Evolutionary conservation across 2,888 invertebrate species (phyloP).

Genomic region (Troilus luridus): DNA sequence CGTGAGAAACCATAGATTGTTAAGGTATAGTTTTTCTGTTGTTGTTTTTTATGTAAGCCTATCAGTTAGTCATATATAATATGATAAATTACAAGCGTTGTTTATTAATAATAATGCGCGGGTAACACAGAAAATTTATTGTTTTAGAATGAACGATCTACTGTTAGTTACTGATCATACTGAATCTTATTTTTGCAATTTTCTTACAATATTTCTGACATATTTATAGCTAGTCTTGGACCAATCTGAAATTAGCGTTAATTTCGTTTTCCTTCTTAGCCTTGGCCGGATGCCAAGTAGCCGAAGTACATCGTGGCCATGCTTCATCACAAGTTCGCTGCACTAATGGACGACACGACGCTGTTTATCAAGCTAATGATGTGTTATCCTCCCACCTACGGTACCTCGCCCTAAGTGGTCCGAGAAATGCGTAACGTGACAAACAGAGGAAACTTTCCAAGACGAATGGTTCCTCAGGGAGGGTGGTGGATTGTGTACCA

Average conservation of each 20-base stretch:
- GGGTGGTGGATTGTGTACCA: background rate
- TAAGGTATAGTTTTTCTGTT: too few species aligned
- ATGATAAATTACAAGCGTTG: too few species aligned
- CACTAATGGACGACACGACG: constrained; percentile 20
- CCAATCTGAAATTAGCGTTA: background rate
- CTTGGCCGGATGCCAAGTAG: background rate
- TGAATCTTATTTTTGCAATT: too few species aligned
- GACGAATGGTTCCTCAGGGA: constrained; percentile 18
- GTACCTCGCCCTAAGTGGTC: constrained; percentile 4
- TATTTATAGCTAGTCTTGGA: background rate
- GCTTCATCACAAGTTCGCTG: background rate
- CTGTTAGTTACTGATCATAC: too few species aligned
- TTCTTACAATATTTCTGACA: too few species aligned
- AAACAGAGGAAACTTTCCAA: constrained; percentile 40
- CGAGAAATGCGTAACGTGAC: constrained; percentile 27
- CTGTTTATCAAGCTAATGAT: constrained; percentile 41
- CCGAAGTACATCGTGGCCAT: background rate
- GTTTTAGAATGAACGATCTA: too few species aligned
- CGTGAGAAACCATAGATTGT: too few species aligned
- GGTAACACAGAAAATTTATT: too few species aligned
- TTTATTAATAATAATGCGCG: too few species aligned
- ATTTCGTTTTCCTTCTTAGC: background rate
- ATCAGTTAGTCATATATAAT: too few species aligned
- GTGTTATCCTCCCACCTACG: constrained; percentile 26
- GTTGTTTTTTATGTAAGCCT: too few species aligned